Conservation (phyloP, 2,797 vertebrate genomes). For the Dipus sagitta region DNA sequence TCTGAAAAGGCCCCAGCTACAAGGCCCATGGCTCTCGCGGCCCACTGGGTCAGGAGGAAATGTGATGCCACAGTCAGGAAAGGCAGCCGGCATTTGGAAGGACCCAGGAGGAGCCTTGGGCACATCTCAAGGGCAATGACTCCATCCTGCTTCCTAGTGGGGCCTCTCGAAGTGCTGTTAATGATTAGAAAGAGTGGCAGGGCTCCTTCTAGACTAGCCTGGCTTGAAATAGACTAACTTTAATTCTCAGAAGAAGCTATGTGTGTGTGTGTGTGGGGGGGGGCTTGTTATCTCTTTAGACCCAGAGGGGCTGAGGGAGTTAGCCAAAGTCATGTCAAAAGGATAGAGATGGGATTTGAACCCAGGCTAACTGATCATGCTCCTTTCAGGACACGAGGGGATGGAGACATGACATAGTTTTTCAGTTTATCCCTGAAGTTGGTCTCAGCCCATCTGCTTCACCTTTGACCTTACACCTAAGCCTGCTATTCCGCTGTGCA, state of each 20-base stretch:
- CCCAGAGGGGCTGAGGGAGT: neutral
- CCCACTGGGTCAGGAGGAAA: constrained; percentile 63
- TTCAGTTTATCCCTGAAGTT: neutral
- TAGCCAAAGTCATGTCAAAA: neutral
- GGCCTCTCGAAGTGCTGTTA: neutral
- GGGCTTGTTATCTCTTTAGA: neutral
- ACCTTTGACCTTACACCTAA: neutral
- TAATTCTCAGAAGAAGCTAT: neutral
- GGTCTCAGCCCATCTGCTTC: neutral
- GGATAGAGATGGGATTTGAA: neutral
- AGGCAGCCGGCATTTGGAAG: neutral
- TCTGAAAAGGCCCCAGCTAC: neutral
- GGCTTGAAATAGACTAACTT: neutral
- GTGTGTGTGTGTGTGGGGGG: neutral
- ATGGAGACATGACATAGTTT: neutral
- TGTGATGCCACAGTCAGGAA: constrained; percentile 36
- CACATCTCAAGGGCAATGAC: neutral
- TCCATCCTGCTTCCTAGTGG: neutral
- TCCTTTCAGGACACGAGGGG: neutral
- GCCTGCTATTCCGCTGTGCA: neutral
- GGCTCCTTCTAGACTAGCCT: neutral
- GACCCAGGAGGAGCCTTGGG: neutral
- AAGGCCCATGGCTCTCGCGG: neutral
- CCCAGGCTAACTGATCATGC: neutral
- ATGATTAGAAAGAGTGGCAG: neutral